Evolutionary conservation across 2,797 vertebrate genomes (phyloP).

Genomic region (Scolopax bukidnonensis): DNA sequence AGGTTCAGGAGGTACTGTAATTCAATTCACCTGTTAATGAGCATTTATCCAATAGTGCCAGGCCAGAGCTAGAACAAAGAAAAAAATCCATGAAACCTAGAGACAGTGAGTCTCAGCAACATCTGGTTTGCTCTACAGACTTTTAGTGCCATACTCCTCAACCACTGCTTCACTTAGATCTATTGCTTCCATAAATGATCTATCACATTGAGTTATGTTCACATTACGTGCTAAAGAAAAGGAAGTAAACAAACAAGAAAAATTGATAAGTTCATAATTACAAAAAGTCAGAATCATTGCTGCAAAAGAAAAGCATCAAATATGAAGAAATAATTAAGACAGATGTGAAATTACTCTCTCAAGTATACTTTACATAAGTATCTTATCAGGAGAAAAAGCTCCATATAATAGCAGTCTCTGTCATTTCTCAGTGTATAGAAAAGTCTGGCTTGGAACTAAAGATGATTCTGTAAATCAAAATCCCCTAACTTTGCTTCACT

Average conservation of each 20-base stretch:
- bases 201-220: not conserved
- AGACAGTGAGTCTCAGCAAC: not conserved
- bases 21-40: not conserved
- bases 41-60: not conserved
- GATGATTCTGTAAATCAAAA: not conserved
- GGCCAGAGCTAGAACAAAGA: not conserved
- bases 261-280: accelerated
- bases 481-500: not conserved
- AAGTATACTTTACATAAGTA: not conserved
- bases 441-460: not conserved
- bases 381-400: not conserved
- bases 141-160: not conserved
- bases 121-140: not conserved
- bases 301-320: not conserved
- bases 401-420: not conserved
- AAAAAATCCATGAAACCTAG: accelerated
- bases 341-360: not conserved
- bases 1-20: not conserved
- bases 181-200: not conserved
- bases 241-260: not conserved
- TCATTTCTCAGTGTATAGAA: not conserved
- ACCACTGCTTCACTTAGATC: not conserved
- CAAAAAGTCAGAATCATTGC: not conserved
- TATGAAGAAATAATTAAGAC: not conserved
- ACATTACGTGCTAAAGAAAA: not conserved